These are phyloP conservation scores for Physella acuta DNA, from an alignment of 1,140 invertebrate species.

Conservation along the genomic window DNA sequence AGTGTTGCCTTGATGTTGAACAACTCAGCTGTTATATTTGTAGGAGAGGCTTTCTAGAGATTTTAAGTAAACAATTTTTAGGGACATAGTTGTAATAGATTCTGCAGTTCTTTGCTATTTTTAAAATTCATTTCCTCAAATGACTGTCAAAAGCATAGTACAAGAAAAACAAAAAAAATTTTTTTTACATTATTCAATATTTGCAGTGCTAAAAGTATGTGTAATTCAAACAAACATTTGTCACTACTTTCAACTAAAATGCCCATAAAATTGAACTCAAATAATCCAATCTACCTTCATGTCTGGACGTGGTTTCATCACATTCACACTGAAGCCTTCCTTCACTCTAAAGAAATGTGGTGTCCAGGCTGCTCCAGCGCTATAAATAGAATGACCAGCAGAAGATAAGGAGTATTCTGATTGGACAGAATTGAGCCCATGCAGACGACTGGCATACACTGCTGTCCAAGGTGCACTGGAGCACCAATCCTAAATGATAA, in stretches of 20 bases:
- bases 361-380: slow-evolving; percentile 40
- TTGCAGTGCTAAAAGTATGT: not conserved
- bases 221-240: no score
- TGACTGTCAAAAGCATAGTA: not conserved
- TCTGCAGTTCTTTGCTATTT: not conserved
- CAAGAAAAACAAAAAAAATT: not conserved
- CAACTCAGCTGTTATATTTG: slow-evolving; percentile 18
- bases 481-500: slow-evolving; percentile 25
- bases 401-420: slow-evolving; percentile 52
- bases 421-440: slow-evolving; percentile 38
- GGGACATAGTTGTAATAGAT: not conserved
- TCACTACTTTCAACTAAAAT: no score
- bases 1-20: slow-evolving; percentile 23
- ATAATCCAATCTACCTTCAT: slow-evolving; percentile 11
- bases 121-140: not conserved
- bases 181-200: not conserved
- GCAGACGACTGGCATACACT: slow-evolving; percentile 13
- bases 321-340: slow-evolving; percentile 59
- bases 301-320: slow-evolving; percentile 50
- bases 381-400: slow-evolving; percentile 42
- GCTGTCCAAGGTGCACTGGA: slow-evolving; percentile 18
- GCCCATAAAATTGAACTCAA: not conserved
- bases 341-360: slow-evolving; percentile 49
- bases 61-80: no score
- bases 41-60: slow-evolving; percentile 17